Evolutionary conservation across 2,113 vertebrate genomes (phyloP).

Genomic region (Poeciliopsis prolifica): DNA sequence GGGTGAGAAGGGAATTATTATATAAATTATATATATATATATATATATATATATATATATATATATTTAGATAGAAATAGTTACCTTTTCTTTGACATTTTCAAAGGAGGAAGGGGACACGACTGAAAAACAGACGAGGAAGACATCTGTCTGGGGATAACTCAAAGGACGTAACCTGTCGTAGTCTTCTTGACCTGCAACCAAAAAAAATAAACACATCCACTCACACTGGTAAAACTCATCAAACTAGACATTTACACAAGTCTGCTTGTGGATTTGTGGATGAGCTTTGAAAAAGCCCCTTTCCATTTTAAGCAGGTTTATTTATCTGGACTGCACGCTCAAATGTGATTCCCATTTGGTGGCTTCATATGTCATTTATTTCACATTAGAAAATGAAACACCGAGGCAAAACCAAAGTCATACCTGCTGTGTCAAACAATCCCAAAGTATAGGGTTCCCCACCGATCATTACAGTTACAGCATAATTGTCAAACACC

Average conservation of each 20-base stretch:
- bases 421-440: slow-evolving; percentile 97
- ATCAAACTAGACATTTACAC: background rate
- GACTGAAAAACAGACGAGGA: slow-evolving; percentile 99
- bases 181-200: slow-evolving; percentile 97
- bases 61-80: too few relatives aligned
- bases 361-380: too few relatives aligned
- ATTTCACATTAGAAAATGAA: background rate
- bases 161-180: slow-evolving; percentile 99
- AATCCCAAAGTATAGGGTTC: slow-evolving; percentile 98
- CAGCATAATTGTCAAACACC: slow-evolving; percentile 99
- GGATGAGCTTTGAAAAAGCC: background rate
- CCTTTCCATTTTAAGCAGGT: background rate
- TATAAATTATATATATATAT: too few relatives aligned
- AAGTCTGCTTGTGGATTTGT: background rate
- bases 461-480: slow-evolving; percentile 99
- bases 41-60: too few relatives aligned
- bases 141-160: slow-evolving; percentile 99
- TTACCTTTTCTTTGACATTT: slow-evolving; percentile 99
- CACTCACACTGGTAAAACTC: background rate
- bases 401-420: background rate
- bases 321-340: too few relatives aligned
- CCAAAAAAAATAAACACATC: slow-evolving; percentile 5
- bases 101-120: slow-evolving; percentile 99
- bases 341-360: too few relatives aligned
- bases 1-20: too few relatives aligned